Percentiles rank a stretch among this genome's conserved stretches.
Evolutionary conservation across 2,113 vertebrate genomes (phyloP).

Genomic region (Dipodomys ordii): DNA sequence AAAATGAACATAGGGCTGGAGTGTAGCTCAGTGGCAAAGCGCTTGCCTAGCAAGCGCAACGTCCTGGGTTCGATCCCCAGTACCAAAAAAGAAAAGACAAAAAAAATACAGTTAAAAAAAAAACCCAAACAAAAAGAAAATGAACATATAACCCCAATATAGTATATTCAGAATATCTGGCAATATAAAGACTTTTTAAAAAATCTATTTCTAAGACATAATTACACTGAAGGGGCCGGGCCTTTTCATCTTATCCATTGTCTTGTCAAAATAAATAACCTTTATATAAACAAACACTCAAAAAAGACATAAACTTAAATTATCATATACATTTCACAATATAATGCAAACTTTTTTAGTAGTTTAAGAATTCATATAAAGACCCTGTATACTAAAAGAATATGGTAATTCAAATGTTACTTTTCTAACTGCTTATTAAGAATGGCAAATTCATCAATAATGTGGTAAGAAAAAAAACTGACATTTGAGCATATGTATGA

Average conservation of each 20-base stretch:
- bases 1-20: neutral
- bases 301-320: slow-evolving; percentile 6
- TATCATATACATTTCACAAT: slow-evolving; percentile 5
- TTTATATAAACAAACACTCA: slow-evolving; percentile 39
- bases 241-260: slow-evolving; percentile 5
- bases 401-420: neutral
- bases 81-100: no score
- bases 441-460: slow-evolving; percentile 12
- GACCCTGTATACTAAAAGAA: slow-evolving; percentile 33
- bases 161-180: neutral
- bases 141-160: neutral
- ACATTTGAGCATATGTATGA: slow-evolving; percentile 41
- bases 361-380: slow-evolving; percentile 29
- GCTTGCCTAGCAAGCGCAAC: no score
- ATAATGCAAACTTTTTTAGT: slow-evolving; percentile 9
- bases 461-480: slow-evolving; percentile 29
- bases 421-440: slow-evolving; percentile 42
- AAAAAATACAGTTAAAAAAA: no score
- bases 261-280: slow-evolving; percentile 26
- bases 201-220: slow-evolving; percentile 53
- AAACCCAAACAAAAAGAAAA: no score
- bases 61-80: no score
- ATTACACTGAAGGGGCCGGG: slow-evolving; percentile 20
- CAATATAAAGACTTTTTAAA: neutral
- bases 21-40: no score